Conservation (phyloP, 2,113 vertebrate species). For the Plectropomus leopardus region DNA sequence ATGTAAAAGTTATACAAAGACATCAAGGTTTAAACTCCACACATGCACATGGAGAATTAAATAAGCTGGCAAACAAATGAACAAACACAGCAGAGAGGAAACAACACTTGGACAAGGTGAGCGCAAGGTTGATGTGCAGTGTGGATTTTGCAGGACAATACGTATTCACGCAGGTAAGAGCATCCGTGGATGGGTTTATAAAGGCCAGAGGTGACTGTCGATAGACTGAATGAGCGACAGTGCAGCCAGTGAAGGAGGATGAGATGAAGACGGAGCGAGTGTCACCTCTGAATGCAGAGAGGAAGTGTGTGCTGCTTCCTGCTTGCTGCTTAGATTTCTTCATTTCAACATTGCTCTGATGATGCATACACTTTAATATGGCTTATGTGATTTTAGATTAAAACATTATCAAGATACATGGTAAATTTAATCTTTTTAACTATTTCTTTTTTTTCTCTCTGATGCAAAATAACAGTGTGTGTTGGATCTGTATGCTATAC, state of each 20-base stretch:
- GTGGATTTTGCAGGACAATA: background rate
- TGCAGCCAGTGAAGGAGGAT: background rate
- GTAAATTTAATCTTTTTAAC: background rate
- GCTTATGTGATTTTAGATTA: background rate
- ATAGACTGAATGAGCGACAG: background rate
- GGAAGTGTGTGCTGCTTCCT: background rate
- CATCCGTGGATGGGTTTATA: background rate
- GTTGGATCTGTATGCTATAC: no score
- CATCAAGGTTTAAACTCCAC: constrained; percentile 12
- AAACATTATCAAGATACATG: background rate
- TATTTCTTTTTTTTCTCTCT: background rate
- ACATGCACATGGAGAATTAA: constrained; percentile 8
- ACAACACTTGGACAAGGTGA: constrained; percentile 4
- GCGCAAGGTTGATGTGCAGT: background rate
- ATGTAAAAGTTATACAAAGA: background rate
- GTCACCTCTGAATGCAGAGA: background rate
- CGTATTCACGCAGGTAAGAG: background rate
- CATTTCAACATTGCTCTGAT: background rate
- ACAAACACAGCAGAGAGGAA: background rate
- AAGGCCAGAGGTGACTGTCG: background rate
- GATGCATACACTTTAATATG: background rate
- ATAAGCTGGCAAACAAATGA: constrained; percentile 1
- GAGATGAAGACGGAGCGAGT: background rate
- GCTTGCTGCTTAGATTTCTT: background rate
- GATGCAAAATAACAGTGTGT: background rate